Percentiles rank a stretch among this genome's conserved stretches.
phyloP scores from a whole-genome alignment of 2,888 invertebrate species.

The Neocrepidodera transversa region DNA sequence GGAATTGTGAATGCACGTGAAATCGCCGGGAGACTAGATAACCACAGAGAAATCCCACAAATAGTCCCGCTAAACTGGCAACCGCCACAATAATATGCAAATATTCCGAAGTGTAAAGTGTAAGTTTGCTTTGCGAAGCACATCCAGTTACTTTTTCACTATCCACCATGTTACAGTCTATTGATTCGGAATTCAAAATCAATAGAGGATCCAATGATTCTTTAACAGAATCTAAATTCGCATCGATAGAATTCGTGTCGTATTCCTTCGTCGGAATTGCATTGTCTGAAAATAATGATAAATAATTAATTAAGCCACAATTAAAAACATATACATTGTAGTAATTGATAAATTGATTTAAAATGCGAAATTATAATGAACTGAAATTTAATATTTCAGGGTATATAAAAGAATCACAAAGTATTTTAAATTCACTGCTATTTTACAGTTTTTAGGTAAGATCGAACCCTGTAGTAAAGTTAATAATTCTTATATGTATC shows the following conservation, averaged over 20 bases:
- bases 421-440: too few species aligned
- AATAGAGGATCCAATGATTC: slow-evolving; percentile 41
- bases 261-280: slow-evolving; percentile 45
- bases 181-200: slow-evolving; percentile 50
- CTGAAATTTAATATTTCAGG: too few species aligned
- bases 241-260: slow-evolving; percentile 52
- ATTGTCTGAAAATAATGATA: slow-evolving; percentile 37
- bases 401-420: too few species aligned
- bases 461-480: too few species aligned
- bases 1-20: slow-evolving; percentile 72
- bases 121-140: slow-evolving; percentile 63
- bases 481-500: too few species aligned
- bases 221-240: slow-evolving; percentile 40
- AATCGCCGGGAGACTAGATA: slow-evolving; percentile 83
- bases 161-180: slow-evolving; percentile 52
- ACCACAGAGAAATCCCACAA: slow-evolving; percentile 84
- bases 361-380: too few species aligned
- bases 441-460: too few species aligned
- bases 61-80: slow-evolving; percentile 79
- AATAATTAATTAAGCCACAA: background rate
- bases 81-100: slow-evolving; percentile 77
- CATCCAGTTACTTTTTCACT: slow-evolving; percentile 53
- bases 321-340: background rate
- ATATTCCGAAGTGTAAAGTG: slow-evolving; percentile 82
- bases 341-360: background rate